phyloP scores from a whole-genome alignment of 2,113 vertebrate species.

The Tympanuchus pallidicinctus region DNA sequence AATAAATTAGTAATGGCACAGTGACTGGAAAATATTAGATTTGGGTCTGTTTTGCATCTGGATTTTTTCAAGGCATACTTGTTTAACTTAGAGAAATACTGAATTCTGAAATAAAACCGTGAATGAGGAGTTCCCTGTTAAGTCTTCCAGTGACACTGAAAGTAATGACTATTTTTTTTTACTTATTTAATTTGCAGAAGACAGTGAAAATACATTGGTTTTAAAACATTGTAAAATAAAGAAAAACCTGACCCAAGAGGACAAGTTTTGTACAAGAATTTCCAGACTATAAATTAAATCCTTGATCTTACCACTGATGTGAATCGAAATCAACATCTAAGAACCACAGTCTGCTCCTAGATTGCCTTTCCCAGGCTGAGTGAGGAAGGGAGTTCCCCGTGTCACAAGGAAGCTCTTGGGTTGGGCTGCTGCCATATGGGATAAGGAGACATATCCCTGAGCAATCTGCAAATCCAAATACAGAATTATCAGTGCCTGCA shows the following conservation, averaged over 20 bases:
- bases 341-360: neutral
- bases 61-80: neutral
- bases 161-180: neutral
- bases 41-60: neutral
- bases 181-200: neutral
- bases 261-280: neutral
- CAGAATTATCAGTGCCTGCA: neutral
- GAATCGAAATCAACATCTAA: neutral
- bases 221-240: neutral
- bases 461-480: neutral
- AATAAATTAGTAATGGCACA: neutral
- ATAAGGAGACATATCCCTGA: neutral
- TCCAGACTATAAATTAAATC: neutral
- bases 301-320: neutral
- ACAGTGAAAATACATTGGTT: neutral
- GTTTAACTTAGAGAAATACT: neutral
- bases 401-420: neutral
- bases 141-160: neutral
- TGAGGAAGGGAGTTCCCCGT: fast-evolving
- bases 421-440: fast-evolving
- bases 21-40: neutral
- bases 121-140: neutral
- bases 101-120: neutral
- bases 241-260: neutral
- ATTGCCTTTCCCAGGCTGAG: neutral